Evolutionary conservation across 2,888 invertebrate genomes (phyloP), one percentile per base, ranked within the genome.

Genomic region (Habrosyne pyritoides): DNA sequence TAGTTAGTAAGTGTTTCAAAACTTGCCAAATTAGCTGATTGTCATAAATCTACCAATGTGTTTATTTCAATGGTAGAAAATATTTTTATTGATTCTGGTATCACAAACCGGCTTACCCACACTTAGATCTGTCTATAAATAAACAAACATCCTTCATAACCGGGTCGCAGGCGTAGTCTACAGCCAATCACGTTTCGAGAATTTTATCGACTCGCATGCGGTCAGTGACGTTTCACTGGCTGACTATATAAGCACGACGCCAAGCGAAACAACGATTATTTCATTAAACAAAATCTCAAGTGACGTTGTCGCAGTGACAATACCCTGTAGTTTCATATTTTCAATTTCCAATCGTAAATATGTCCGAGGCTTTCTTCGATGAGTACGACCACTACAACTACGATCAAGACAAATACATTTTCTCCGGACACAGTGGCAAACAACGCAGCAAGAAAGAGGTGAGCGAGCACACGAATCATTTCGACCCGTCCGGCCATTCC

Each of bases 361-460:
- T 97, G 97, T 97, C 97, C 79, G 97, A 97, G 89, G 93, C 94
- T 75, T 95, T 96, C 92, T 96, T 96, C 85, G 98, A 98, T 92
- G 95, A 97, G 83, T 98, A 97, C 94, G 98, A 98, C 83, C 97
- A 98, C 83, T 98, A 97, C 94, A 98, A 98, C 91, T 98, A 96
- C 89, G 97, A 97, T 75, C 95, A 97, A 93, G 98, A 98, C 87
- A 98, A 98, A 89, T 96, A 97, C 84, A 95, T 98, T 64, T 96
- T 95, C 87, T 95, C 95, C 47, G 96, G 96, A 22, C 97, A 97
- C 90, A 96, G 97, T 81, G 98, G 98, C 62, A 98, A 98, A 85
- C 97, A 98, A 77, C 94, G 98, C 67, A 94, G 96, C 59, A 98
- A 98, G 93, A 96, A 96, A 84, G 98, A 98, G 91, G 97, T 96